phyloP scores from a whole-genome alignment of 1,140 invertebrate genomes.

The Drosophila pseudoananassae region DNA sequence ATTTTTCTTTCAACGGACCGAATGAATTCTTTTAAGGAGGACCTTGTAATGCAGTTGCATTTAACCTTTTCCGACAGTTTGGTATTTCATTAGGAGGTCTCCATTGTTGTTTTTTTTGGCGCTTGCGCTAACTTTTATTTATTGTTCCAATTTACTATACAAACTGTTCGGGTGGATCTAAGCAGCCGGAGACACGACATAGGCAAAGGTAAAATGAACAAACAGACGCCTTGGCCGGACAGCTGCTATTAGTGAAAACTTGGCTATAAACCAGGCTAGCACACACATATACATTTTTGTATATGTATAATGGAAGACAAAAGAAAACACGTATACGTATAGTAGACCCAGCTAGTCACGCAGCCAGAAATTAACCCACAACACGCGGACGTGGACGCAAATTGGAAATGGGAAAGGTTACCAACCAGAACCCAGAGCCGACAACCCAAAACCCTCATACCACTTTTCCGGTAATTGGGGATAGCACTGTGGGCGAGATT shows the following conservation, averaged over 20 bases:
- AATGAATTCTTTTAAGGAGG: constrained; percentile 13
- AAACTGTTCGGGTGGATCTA: constrained; percentile 33
- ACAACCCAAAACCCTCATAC: constrained; percentile 3
- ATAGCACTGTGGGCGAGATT: constrained; percentile 21
- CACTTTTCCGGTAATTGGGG: constrained; percentile 44
- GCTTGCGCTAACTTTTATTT: constrained; percentile 51
- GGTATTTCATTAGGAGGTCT: neutral
- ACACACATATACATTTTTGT: neutral
- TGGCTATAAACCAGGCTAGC: constrained; percentile 12
- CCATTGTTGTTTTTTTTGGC: constrained; percentile 23
- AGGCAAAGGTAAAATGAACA: constrained; percentile 13
- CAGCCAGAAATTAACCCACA: constrained; percentile 54
- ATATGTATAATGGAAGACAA: neutral
- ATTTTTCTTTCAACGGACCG: neutral
- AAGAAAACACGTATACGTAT: constrained; percentile 2
- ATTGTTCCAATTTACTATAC: constrained; percentile 47
- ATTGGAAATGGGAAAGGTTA: constrained; percentile 34
- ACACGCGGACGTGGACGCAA: constrained; percentile 54
- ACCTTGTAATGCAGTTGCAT: constrained; percentile 43
- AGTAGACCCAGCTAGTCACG: constrained; percentile 44
- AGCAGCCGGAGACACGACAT: constrained; percentile 21
- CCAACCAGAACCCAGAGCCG: constrained; percentile 9
- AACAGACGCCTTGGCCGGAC: constrained; percentile 34
- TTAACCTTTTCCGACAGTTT: constrained; percentile 18
- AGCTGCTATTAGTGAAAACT: constrained; percentile 36